Conservation (phyloP, 2,797 vertebrate genomes). For the Uromys caudimaculatus region DNA sequence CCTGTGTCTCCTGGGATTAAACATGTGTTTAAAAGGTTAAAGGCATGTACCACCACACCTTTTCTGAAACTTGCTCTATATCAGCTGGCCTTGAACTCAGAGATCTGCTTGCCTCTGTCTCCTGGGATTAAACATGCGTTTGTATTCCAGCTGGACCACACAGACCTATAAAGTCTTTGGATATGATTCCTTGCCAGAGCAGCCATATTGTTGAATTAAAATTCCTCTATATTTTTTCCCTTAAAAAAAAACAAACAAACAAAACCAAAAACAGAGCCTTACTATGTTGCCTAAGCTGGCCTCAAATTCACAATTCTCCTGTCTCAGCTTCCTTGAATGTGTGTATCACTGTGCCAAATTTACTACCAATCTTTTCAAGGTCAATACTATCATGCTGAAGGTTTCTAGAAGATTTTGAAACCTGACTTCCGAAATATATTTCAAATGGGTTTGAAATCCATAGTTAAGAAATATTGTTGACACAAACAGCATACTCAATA, state of each 20-base stretch:
- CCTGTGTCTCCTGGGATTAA: neutral
- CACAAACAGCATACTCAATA: neutral
- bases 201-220: neutral
- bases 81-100: neutral
- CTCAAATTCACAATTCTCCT: neutral
- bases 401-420: conserved; percentile 57
- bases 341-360: neutral
- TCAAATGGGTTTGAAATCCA: neutral
- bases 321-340: neutral
- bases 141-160: neutral
- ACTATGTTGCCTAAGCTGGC: neutral
- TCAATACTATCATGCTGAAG: neutral
- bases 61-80: neutral
- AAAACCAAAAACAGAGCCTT: neutral
- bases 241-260: no score
- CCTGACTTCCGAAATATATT: conserved; percentile 30
- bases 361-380: neutral
- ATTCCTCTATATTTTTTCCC: neutral
- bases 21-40: neutral
- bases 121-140: neutral
- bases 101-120: neutral
- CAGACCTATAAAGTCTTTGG: neutral
- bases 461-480: neutral
- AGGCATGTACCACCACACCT: neutral
- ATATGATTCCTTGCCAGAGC: neutral